Conservation (phyloP, 2,113 vertebrate species). For the Phyllostomus discolor region DNA sequence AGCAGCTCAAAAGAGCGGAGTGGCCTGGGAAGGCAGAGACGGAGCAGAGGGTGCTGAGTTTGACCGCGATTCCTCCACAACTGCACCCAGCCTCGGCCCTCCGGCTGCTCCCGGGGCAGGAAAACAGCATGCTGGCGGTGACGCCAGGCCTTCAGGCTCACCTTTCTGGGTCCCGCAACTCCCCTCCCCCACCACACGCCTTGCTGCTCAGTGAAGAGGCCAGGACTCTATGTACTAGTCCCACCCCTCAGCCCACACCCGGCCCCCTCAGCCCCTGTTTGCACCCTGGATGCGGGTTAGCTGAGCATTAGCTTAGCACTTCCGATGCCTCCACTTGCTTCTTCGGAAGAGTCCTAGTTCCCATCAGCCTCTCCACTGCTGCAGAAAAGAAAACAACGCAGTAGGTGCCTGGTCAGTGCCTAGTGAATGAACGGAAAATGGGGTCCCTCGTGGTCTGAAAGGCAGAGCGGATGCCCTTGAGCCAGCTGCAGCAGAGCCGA, state of each 20-base stretch:
- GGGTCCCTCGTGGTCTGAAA: slow-evolving; percentile 47
- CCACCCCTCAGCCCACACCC: background rate
- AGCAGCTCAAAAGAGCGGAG: background rate
- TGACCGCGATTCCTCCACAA: background rate
- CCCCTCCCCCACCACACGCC: no score
- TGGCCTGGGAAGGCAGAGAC: background rate
- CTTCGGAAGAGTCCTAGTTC: background rate
- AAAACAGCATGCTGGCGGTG: background rate
- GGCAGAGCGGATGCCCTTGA: slow-evolving; percentile 24
- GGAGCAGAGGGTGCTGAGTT: background rate
- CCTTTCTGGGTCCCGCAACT: background rate
- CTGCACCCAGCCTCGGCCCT: background rate
- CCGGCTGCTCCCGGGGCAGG: background rate
- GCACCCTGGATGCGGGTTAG: background rate
- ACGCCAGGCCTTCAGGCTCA: background rate
- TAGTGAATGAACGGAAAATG: background rate
- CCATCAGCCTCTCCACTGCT: background rate
- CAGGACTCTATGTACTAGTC: no score
- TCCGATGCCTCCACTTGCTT: background rate
- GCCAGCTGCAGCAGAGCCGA: background rate
- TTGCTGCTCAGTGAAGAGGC: background rate
- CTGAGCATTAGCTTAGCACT: background rate
- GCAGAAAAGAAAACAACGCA: background rate
- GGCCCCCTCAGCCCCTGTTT: background rate
- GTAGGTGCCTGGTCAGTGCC: background rate